A percentile compares a stretch with the other conserved stretches of the same genome.
Evolutionary conservation across 2,113 vertebrate genomes (phyloP).

Genomic region (Notothenia rossii): DNA sequence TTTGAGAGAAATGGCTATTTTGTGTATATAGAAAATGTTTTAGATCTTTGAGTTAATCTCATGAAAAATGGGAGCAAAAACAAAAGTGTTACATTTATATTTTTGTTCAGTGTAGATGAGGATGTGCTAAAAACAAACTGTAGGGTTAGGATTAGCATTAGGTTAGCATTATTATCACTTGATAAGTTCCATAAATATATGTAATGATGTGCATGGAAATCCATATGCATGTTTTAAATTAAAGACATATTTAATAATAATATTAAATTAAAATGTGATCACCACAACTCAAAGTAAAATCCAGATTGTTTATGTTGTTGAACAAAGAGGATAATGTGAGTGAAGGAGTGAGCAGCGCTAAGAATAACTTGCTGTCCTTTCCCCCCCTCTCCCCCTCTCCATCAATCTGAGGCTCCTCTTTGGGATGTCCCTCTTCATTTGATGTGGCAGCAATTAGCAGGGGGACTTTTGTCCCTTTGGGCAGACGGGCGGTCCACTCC

Average conservation of each 20-base stretch:
- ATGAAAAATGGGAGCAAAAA: no score
- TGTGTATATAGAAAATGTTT: no score
- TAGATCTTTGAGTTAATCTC: no score
- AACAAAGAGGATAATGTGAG: conserved; percentile 44
- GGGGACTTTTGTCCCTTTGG: conserved; percentile 86
- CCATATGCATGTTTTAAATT: background rate
- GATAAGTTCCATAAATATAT: background rate
- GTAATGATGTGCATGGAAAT: background rate
- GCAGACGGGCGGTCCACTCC: conserved; percentile 86
- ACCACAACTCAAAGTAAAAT: background rate
- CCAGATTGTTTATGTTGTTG: conserved; percentile 12
- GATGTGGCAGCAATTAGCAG: conserved; percentile 92
- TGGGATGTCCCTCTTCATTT: conserved; percentile 87
- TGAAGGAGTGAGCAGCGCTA: conserved; percentile 42
- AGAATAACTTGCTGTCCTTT: conserved; percentile 59
- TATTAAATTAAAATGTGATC: background rate
- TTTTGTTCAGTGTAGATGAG: background rate
- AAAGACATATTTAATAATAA: background rate
- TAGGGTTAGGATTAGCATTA: no score
- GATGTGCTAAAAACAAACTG: background rate
- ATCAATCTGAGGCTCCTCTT: conserved; percentile 84
- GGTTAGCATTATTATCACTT: background rate
- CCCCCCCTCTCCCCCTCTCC: conserved; percentile 63
- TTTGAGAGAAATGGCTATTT: no score
- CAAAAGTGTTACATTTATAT: no score